Evolutionary conservation across 2,113 vertebrate species (phyloP).

Genomic region (Oceanodroma tethys): DNA sequence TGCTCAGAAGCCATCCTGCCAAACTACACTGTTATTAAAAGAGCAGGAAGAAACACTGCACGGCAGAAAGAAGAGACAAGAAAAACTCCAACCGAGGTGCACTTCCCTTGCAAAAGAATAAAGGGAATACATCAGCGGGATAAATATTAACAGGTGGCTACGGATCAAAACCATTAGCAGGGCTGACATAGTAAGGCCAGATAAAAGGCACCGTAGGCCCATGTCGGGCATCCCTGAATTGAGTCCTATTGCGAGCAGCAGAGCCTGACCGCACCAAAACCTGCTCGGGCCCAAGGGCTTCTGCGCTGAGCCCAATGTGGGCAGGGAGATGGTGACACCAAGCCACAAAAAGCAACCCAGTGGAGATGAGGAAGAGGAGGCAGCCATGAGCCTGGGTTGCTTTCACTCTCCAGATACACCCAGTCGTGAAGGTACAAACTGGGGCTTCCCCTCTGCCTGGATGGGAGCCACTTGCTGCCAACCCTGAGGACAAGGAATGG

Average conservation of each 20-base stretch:
- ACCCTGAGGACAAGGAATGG: not conserved
- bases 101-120: not conserved
- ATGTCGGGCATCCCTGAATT: not conserved
- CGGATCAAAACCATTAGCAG: not conserved
- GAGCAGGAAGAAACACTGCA: not conserved
- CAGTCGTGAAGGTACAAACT: not conserved
- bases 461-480: not conserved
- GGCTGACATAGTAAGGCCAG: not conserved
- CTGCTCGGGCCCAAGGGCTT: rapidly evolving
- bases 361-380: not conserved
- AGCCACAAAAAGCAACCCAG: not conserved
- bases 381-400: not conserved
- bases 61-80: not conserved
- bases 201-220: not conserved
- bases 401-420: not conserved
- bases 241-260: not conserved
- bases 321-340: not conserved
- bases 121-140: not conserved
- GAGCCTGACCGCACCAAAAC: not conserved
- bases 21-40: not conserved
- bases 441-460: not conserved
- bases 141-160: not conserved
- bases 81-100: not conserved
- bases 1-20: not conserved
- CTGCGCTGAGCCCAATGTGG: rapidly evolving